phyloP scores from a whole-genome alignment of 2,797 vertebrate genomes.

The Acanthiza pusilla region DNA sequence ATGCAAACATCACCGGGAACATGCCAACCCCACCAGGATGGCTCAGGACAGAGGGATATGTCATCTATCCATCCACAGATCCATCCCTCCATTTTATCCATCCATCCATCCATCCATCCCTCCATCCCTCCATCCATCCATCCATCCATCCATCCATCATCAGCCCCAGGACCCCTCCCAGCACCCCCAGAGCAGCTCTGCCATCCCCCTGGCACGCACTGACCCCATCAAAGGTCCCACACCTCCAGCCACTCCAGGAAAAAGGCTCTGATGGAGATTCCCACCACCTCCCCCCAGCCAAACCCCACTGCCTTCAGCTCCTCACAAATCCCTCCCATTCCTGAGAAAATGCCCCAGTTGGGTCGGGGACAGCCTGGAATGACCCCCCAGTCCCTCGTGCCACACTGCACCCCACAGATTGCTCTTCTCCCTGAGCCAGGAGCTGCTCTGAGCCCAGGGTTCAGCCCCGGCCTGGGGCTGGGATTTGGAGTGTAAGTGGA shows the following conservation, averaged over 20 bases:
- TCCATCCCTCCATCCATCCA: neutral
- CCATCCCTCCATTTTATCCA: too few relatives aligned
- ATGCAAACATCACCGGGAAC: neutral
- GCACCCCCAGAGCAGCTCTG: neutral
- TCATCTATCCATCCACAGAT: neutral
- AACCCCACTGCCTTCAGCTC: neutral
- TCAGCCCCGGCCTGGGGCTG: neutral
- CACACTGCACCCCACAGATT: neutral
- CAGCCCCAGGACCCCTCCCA: neutral
- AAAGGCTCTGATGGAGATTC: neutral
- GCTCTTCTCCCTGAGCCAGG: neutral
- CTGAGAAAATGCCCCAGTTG: accelerated
- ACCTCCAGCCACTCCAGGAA: neutral
- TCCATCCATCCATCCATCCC: neutral
- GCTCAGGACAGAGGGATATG: neutral
- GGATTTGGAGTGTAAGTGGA: neutral
- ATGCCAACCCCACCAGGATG: neutral
- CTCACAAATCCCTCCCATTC: neutral
- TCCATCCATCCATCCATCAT: neutral
- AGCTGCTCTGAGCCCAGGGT: neutral
- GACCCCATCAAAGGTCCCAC: neutral
- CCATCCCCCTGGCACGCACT: accelerated
- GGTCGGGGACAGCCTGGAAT: accelerated
- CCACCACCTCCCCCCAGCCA: neutral
- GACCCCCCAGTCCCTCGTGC: neutral